Conservation (phyloP, 1,140 invertebrate species). For the Aphis craccivora region DNA sequence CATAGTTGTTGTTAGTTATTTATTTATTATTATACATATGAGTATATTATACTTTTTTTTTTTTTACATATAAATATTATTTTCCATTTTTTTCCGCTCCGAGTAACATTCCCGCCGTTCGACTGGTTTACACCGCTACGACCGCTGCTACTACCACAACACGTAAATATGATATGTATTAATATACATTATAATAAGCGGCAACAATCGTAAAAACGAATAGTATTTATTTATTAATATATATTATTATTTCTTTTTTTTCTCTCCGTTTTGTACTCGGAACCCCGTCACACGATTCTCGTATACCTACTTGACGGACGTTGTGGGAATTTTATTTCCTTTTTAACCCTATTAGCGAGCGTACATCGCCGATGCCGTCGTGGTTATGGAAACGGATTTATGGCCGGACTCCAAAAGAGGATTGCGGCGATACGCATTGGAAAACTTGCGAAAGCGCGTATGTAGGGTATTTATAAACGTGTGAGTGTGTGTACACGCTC, state of each 20-base stretch:
- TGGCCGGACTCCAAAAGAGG: conserved; percentile 57
- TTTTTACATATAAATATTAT: conserved; percentile 30
- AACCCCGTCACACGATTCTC: not conserved
- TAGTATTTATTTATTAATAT: not conserved
- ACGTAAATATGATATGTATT: not conserved
- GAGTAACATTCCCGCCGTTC: conserved; percentile 16
- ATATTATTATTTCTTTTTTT: conserved; percentile 9
- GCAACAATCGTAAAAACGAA: conserved; percentile 29
- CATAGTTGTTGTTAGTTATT: not conserved
- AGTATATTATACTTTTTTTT: not conserved
- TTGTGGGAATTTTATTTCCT: conserved; percentile 20
- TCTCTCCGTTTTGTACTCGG: not conserved
- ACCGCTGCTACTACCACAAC: too few species aligned
- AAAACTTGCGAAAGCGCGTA: conserved; percentile 57
- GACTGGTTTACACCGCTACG: conserved; percentile 26
- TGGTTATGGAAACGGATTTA: conserved; percentile 58
- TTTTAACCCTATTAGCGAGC: conserved; percentile 38
- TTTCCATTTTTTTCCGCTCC: conserved; percentile 38
- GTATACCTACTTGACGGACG: conserved; percentile 3
- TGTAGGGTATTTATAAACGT: conserved; percentile 20
- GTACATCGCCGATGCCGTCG: conserved; percentile 10
- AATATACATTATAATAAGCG: not conserved
- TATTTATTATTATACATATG: conserved; percentile 26
- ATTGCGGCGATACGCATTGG: conserved; percentile 43
- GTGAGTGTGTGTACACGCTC: not conserved